Evolutionary conservation across 2,113 vertebrate species (phyloP).

Genomic region (Datnioides undecimradiatus): DNA sequence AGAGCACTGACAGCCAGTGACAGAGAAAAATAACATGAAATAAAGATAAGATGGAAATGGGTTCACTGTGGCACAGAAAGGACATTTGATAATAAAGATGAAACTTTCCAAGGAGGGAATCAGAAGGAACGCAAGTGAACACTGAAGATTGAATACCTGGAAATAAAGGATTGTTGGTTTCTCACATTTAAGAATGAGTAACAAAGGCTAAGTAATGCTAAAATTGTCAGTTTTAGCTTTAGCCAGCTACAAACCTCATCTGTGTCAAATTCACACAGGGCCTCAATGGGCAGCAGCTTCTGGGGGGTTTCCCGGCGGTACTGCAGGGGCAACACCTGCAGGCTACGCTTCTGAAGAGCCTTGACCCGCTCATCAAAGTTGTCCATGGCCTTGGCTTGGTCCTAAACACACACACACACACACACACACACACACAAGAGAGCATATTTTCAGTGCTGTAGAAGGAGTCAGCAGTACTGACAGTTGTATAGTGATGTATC

Average conservation of each 20-base stretch:
- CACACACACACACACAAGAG: conserved; percentile 23
- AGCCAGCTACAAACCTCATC: conserved; percentile 84
- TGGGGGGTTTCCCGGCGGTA: conserved; percentile 84
- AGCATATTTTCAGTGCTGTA: not conserved
- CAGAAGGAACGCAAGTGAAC: not conserved
- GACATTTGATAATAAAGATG: not conserved
- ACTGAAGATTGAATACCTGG: not conserved
- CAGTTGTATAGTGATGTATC: not conserved
- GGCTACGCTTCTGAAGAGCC: conserved; percentile 89
- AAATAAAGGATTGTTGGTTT: not conserved
- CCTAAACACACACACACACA: conserved; percentile 81
- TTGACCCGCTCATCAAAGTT: conserved; percentile 89
- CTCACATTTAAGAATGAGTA: not conserved
- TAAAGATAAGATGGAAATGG: conserved; percentile 7
- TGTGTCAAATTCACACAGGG: conserved; percentile 92
- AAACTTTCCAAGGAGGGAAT: not conserved
- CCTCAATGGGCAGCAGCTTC: conserved; percentile 91
- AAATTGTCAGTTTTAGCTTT: too few species aligned
- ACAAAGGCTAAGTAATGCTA: not conserved
- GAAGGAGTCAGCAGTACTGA: not conserved
- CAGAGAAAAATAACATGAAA: not conserved
- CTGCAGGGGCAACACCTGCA: conserved; percentile 90
- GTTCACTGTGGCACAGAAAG: not conserved
- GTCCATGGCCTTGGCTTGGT: conserved; percentile 94
- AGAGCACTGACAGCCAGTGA: not conserved